Percentiles rank a stretch among this genome's conserved stretches.
phyloP scores from a whole-genome alignment of 2,797 vertebrate species.

The Coregonus suidteri region DNA sequence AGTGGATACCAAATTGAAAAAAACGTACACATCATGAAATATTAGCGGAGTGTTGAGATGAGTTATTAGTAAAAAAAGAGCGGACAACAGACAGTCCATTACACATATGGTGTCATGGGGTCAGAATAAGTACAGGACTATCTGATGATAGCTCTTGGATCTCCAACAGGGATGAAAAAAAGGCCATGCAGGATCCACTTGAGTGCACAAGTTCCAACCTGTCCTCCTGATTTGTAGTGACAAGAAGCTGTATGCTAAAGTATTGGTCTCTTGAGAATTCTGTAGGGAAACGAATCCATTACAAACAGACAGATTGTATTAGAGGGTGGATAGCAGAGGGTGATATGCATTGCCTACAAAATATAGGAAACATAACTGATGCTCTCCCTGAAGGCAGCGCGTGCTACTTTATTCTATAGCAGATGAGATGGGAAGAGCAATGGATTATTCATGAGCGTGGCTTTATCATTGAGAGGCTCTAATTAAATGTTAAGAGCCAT shows the following conservation, averaged over 20 bases:
- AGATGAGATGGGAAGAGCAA: slow-evolving; percentile 41
- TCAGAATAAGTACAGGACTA: no score
- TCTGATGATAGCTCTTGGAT: background rate
- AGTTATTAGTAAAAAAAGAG: no score
- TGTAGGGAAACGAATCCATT: slow-evolving; percentile 39
- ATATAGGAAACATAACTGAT: slow-evolving; percentile 56
- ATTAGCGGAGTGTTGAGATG: no score
- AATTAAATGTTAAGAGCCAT: slow-evolving; percentile 50
- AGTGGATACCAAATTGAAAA: no score
- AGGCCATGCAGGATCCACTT: slow-evolving; percentile 21
- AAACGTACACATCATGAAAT: no score
- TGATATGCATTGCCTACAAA: slow-evolving; percentile 40
- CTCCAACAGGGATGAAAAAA: slow-evolving; percentile 14
- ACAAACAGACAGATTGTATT: slow-evolving; percentile 50
- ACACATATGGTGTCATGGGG: background rate
- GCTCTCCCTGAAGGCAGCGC: slow-evolving; percentile 46
- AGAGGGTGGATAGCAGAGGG: slow-evolving; percentile 31
- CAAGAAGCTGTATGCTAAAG: slow-evolving; percentile 32
- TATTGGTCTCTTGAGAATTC: slow-evolving; percentile 45
- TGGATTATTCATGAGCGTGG: slow-evolving; percentile 64
- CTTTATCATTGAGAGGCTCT: slow-evolving; percentile 60
- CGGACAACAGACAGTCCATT: background rate
- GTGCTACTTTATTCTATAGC: slow-evolving; percentile 24
- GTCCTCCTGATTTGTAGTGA: slow-evolving; percentile 44
- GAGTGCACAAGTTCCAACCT: slow-evolving; percentile 35